These are phyloP conservation scores for Silurus meridionalis DNA, from an alignment of 2,113 vertebrate genomes.

Conservation along the genomic window DNA sequence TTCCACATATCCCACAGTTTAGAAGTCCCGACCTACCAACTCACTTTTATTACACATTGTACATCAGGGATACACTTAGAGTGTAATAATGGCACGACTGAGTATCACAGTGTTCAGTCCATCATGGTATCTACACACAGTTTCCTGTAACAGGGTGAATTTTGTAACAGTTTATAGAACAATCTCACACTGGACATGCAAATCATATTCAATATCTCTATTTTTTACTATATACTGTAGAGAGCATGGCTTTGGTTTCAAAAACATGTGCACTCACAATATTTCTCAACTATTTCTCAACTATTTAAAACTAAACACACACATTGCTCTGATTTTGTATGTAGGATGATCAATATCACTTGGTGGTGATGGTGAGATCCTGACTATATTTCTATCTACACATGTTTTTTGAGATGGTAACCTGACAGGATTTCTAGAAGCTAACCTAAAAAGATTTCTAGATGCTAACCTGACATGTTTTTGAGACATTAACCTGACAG, in stretches of 20 bases:
- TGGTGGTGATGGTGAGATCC: too few species aligned
- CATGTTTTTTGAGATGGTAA: too few species aligned
- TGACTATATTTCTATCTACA: too few species aligned
- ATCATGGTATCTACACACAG: not conserved
- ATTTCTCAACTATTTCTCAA: not conserved
- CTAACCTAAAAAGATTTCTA: too few species aligned
- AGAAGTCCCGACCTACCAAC: not conserved
- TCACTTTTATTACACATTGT: not conserved
- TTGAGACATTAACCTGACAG: too few species aligned
- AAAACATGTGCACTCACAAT: not conserved
- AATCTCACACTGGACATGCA: not conserved
- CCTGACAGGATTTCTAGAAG: too few species aligned
- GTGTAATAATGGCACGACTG: not conserved
- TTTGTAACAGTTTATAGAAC: not conserved
- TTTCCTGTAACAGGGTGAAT: not conserved
- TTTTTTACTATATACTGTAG: not conserved
- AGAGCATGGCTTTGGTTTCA: not conserved
- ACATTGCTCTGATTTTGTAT: not conserved
- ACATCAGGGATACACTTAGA: not conserved
- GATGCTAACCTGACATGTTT: too few species aligned
- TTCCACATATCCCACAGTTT: not conserved
- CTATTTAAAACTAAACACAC: not conserved
- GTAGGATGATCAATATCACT: too few species aligned
- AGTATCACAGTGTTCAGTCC: conserved; percentile 28
- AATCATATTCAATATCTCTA: not conserved